These are phyloP conservation scores for Channallabes apus DNA, from an alignment of 2,797 vertebrate genomes.

Conservation along the genomic window DNA sequence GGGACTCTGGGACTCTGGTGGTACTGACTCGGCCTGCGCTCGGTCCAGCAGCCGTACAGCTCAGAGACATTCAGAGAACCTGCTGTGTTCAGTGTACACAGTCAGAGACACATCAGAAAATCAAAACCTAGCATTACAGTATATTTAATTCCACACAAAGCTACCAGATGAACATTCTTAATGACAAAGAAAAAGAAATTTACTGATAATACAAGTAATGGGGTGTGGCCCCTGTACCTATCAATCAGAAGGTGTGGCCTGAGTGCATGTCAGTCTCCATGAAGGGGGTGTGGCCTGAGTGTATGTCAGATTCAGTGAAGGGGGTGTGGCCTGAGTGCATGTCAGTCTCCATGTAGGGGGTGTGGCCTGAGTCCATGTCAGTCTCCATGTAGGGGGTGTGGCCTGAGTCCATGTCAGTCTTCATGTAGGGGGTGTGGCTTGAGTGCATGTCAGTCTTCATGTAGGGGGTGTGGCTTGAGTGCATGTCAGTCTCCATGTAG, in stretches of 20 bases:
- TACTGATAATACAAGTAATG: no score
- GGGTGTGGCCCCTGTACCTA: no score
- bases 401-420: not conserved
- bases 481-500: not conserved
- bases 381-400: not conserved
- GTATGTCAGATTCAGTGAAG: no score
- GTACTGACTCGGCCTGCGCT: constrained; percentile 68
- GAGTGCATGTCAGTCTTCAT: no score
- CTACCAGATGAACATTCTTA: not conserved
- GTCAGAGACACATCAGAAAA: not conserved
- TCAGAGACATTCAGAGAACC: constrained; percentile 69
- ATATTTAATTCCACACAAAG: not conserved
- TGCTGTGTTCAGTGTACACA: constrained; percentile 6
- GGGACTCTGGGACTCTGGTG: constrained; percentile 72
- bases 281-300: not conserved
- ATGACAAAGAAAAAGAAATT: not conserved
- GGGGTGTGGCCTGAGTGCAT: not conserved
- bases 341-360: no score
- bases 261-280: not conserved
- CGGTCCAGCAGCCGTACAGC: constrained; percentile 82
- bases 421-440: not conserved
- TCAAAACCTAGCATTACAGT: not conserved
- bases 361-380: not conserved
- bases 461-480: not conserved
- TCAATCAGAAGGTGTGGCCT: not conserved